phyloP scores from a whole-genome alignment of 2,888 invertebrate species.

The Antitype chi region DNA sequence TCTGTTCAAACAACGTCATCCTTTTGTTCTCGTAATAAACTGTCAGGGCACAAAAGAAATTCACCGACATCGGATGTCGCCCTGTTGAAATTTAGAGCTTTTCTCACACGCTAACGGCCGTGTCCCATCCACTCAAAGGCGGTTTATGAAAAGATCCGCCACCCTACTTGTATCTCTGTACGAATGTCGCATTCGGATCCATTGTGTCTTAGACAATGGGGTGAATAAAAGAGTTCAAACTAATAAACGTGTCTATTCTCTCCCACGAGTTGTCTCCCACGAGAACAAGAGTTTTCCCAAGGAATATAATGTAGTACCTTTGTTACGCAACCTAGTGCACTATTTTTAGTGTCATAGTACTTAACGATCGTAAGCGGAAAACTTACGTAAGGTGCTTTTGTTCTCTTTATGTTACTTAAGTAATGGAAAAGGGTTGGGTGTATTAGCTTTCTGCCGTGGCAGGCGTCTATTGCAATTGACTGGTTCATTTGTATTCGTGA shows the following conservation, averaged over 20 bases:
- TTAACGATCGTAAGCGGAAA: constrained; percentile 54
- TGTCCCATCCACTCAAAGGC: constrained; percentile 75
- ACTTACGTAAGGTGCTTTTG: constrained; percentile 44
- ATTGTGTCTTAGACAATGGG: constrained; percentile 66
- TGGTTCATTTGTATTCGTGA: constrained; percentile 59
- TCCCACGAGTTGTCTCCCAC: no score
- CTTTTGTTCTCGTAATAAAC: constrained; percentile 88
- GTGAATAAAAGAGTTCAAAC: constrained; percentile 65
- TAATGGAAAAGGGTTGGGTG: constrained; percentile 64
- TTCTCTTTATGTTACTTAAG: constrained; percentile 51
- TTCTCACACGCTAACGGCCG: constrained; percentile 74
- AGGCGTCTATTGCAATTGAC: constrained; percentile 53
- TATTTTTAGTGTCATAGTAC: constrained; percentile 57
- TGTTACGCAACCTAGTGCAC: constrained; percentile 46
- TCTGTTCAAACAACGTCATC: constrained; percentile 82
- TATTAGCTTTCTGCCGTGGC: constrained; percentile 55
- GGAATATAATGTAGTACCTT: constrained; percentile 45
- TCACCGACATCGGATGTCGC: constrained; percentile 82
- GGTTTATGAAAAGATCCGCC: constrained; percentile 75
- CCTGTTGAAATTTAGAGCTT: constrained; percentile 80
- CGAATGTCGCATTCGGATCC: constrained; percentile 63
- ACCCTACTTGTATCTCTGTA: constrained; percentile 66
- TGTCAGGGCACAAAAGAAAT: constrained; percentile 86
- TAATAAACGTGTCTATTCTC: constrained; percentile 62
- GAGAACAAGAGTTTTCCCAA: constrained; percentile 37